Conservation (phyloP, 2,797 vertebrate genomes). For the Ataeniobius toweri region DNA sequence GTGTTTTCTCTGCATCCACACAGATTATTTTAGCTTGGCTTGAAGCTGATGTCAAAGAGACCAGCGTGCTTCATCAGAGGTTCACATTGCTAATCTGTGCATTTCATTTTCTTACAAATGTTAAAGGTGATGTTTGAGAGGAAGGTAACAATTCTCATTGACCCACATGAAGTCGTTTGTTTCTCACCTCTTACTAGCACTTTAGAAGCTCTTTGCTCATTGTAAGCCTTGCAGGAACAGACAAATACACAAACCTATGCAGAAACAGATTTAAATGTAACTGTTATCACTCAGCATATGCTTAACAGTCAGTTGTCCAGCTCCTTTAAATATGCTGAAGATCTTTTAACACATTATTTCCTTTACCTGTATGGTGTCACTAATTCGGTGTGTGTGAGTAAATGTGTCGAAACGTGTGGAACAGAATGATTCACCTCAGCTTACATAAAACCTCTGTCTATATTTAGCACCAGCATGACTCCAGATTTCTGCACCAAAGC, state of each 20-base stretch:
- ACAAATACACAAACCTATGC: not conserved
- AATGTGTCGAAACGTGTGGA: slow-evolving; percentile 73
- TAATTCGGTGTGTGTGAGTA: slow-evolving; percentile 44
- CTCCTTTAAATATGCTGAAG: slow-evolving; percentile 17
- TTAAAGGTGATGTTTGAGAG: slow-evolving; percentile 15
- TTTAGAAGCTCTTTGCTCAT: slow-evolving; percentile 43
- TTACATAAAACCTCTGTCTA: slow-evolving; percentile 85
- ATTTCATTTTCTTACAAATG: not conserved
- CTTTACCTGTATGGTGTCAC: slow-evolving; percentile 61
- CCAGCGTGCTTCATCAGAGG: not conserved
- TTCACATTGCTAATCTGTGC: not conserved
- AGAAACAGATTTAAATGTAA: slow-evolving; percentile 12
- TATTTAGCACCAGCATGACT: slow-evolving; percentile 84
- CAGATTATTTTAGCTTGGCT: slow-evolving; percentile 22
- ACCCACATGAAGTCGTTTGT: slow-evolving; percentile 42
- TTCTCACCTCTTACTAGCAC: slow-evolving; percentile 41
- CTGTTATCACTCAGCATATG: slow-evolving; percentile 27
- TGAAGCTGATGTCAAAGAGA: slow-evolving; percentile 1
- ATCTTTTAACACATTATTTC: slow-evolving; percentile 24
- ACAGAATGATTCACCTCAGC: slow-evolving; percentile 82
- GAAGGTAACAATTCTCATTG: slow-evolving; percentile 20
- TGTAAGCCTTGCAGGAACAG: slow-evolving; percentile 25
- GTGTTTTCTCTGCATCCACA: slow-evolving; percentile 29
- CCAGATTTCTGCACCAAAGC: slow-evolving; percentile 79
- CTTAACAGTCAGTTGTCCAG: slow-evolving; percentile 11